phyloP scores from a whole-genome alignment of 2,113 vertebrate species.

The Erythrocercus mccallii region DNA sequence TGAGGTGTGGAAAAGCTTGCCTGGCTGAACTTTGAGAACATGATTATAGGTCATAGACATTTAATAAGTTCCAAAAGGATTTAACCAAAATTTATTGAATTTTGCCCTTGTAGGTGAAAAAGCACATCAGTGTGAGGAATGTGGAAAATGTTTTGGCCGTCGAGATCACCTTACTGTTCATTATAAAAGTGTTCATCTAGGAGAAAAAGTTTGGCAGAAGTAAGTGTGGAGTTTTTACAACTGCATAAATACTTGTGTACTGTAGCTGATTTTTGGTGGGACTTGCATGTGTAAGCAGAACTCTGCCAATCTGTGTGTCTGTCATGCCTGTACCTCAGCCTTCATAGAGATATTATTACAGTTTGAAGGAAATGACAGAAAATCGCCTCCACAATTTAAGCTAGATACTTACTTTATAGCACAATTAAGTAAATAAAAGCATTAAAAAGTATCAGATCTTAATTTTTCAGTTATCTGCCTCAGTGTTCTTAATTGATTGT shows the following conservation, averaged over 20 bases:
- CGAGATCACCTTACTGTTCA: conserved; percentile 96
- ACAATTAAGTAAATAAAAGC: background rate
- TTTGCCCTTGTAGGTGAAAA: conserved; percentile 83
- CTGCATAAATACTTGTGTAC: background rate
- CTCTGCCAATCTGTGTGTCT: background rate
- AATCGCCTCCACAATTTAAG: background rate
- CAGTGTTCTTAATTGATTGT: background rate
- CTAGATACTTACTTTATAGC: background rate
- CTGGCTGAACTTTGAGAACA: background rate
- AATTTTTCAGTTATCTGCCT: background rate
- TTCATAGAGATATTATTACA: background rate
- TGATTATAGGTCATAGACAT: background rate
- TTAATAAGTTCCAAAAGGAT: background rate
- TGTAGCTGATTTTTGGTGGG: background rate
- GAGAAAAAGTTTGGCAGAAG: conserved; percentile 99
- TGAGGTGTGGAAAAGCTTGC: background rate
- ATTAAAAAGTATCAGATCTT: background rate
- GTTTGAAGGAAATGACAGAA: background rate
- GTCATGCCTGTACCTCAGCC: background rate
- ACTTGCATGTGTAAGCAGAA: background rate
- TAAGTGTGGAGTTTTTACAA: conserved; percentile 59
- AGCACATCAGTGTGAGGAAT: conserved; percentile 97
- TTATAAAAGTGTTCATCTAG: conserved; percentile 94
- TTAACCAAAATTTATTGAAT: background rate
- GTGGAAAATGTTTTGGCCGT: conserved; percentile 95